phyloP scores from a whole-genome alignment of 2,797 vertebrate genomes.

The Oryzias sinensis region DNA sequence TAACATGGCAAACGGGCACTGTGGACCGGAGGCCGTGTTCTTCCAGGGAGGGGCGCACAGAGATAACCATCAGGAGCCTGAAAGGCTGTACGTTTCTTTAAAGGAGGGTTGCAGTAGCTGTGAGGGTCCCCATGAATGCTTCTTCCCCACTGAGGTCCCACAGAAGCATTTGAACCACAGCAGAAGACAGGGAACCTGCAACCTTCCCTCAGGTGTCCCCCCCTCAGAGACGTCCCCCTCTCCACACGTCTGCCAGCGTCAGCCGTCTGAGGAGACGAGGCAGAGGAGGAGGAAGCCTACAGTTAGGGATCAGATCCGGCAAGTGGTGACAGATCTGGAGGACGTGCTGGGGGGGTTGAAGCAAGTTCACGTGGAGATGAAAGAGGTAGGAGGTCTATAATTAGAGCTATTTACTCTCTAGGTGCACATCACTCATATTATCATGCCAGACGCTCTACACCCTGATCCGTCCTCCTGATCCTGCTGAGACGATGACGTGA shows the following conservation, averaged over 20 bases:
- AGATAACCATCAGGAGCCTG: conserved; percentile 53
- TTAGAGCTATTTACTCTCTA: conserved; percentile 30
- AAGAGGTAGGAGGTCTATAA: conserved; percentile 77
- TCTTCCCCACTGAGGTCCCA: conserved; percentile 80
- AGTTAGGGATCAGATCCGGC: conserved; percentile 80
- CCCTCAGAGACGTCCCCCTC: conserved; percentile 25
- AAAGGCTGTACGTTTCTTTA: conserved; percentile 49
- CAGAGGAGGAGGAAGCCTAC: conserved; percentile 56
- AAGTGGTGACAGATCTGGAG: conserved; percentile 81
- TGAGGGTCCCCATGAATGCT: conserved; percentile 39
- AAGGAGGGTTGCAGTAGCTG: conserved; percentile 60
- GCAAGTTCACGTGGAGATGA: conserved; percentile 84
- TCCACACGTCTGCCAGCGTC: conserved; percentile 15
- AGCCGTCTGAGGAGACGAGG: conserved; percentile 31
- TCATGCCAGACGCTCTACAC: conserved; percentile 7
- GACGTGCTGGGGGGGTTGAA: conserved; percentile 82
- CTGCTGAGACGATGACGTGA: conserved; percentile 37
- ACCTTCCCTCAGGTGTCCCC: conserved; percentile 12
- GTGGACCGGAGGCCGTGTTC: conserved; percentile 37
- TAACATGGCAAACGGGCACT: conserved; percentile 61
- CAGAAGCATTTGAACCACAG: conserved; percentile 63
- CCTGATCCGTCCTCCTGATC: conserved; percentile 30
- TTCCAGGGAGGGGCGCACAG: conserved; percentile 50
- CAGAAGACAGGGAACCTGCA: conserved; percentile 43
- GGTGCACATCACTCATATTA: conserved; percentile 28